Evolutionary conservation across 2,113 vertebrate species (phyloP), one percentile per base, ranked within the genome.

Genomic region (Vidua macroura): DNA sequence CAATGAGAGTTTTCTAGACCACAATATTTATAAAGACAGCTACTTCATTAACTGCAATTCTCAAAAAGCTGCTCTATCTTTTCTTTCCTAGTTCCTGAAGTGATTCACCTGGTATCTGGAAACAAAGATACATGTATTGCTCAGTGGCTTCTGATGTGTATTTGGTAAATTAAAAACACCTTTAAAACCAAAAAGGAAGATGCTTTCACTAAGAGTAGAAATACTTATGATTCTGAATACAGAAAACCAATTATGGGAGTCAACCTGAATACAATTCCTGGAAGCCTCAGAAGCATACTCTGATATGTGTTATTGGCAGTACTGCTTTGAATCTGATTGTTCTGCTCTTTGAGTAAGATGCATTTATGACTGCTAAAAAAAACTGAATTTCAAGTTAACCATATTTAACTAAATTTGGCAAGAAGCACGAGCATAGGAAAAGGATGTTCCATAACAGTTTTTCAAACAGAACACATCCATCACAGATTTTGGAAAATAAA

Each of bases 401-500:
- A 63, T 48, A 75, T 86, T 88, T 82, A 64, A 79, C 30, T 76
- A 49, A 91, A 53, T 72, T 84, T 84, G 25, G 68, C 31, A 86
- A 81, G 73, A 91, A 83, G 12, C 23, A 33, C 30, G 63, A 19
- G 28, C 62, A 90, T 10, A 91, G 13, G 55, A 64, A 92, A 88
- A 83, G 35, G 30, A 56, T 41, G 6, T n/a, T 77, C 5, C 52
- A 19, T 18, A 73, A 17, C 49, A 82, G 6, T 30, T 73, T 87
- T 83, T 78, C 51, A 64, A 86, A 91, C 27, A 95, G 22, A 96
- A 84, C 8, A 91, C 90, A 82, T 53, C 41, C 72, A 84, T 62
- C 73, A 81, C 37, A 63, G 41, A 66, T 84, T 92, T 89, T 73
- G 69, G 25, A 84, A 91, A 92, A 95, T 75, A 92, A 79, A 91